A percentile compares a stretch with the other conserved stretches of the same genome.
phyloP scores from a whole-genome alignment of 2,797 vertebrate species.

The Craterocephalus amniculus region DNA sequence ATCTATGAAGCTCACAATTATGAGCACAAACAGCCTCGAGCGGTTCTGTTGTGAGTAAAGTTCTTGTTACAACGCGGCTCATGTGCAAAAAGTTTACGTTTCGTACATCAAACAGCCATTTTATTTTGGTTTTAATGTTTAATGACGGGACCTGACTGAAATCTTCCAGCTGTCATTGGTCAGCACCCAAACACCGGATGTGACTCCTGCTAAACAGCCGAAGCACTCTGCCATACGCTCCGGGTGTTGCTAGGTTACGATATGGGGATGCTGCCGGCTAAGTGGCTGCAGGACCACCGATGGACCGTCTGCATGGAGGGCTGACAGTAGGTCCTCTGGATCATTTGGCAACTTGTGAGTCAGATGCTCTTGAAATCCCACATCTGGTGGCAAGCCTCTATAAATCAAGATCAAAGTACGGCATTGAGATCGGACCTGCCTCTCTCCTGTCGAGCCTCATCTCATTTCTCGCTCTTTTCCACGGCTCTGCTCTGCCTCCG shows the following conservation, averaged over 20 bases:
- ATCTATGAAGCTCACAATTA: conserved; percentile 16
- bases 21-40: not conserved
- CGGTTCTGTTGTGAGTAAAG: conserved; percentile 25
- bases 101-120: conserved; percentile 50
- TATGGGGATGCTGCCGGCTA: conserved; percentile 75
- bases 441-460: conserved; percentile 56
- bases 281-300: conserved; percentile 71
- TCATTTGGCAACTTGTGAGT: conserved; percentile 65
- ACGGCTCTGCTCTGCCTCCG: conserved; percentile 18
- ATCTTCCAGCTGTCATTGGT: conserved; percentile 68
- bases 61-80: conserved; percentile 32
- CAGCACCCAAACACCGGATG: conserved; percentile 61
- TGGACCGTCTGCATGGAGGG: conserved; percentile 54
- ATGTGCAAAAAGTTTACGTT: conserved; percentile 27
- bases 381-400: conserved; percentile 64
- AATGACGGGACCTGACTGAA: conserved; percentile 30
- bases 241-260: conserved; percentile 81
- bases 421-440: conserved; percentile 58
- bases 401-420: conserved; percentile 69
- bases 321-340: conserved; percentile 72
- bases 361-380: conserved; percentile 62
- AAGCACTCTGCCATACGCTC: conserved; percentile 59
- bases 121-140: conserved; percentile 38
- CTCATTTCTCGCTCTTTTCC: conserved; percentile 52
- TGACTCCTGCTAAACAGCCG: conserved; percentile 61